Percentiles rank a stretch among this genome's conserved stretches.
phyloP scores from a whole-genome alignment of 2,888 invertebrate species.

The Cephus rjabovi region DNA sequence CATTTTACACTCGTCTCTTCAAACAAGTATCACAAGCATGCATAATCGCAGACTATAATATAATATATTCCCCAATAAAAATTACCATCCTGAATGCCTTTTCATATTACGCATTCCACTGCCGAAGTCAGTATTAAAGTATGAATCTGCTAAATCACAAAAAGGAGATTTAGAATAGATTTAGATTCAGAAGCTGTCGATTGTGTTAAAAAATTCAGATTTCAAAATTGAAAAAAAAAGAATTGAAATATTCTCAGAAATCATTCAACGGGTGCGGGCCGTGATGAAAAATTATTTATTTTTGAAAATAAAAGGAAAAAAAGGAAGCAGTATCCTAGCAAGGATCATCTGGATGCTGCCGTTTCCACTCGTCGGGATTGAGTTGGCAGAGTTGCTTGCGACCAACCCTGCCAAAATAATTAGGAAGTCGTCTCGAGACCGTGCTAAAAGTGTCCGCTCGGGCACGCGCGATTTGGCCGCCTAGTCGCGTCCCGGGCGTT shows the following conservation, averaged over 20 bases:
- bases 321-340: neutral
- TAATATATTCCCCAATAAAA: neutral
- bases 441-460: slow-evolving; percentile 75
- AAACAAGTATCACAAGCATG: neutral
- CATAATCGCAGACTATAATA: neutral
- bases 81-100: neutral
- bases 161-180: neutral
- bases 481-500: slow-evolving; percentile 69
- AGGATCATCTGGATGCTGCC: slow-evolving; percentile 60
- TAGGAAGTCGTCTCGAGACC: slow-evolving; percentile 77
- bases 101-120: neutral
- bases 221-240: neutral
- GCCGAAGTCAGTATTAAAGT: neutral
- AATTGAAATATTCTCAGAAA: neutral
- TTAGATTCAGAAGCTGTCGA: neutral
- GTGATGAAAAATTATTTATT: neutral
- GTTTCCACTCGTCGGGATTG: slow-evolving; percentile 70
- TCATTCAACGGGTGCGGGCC: neutral
- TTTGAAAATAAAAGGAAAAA: neutral
- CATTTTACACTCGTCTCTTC: slow-evolving; percentile 67
- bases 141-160: neutral
- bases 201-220: neutral
- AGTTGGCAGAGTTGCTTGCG: slow-evolving; percentile 13
- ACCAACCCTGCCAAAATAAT: slow-evolving; percentile 80
- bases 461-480: slow-evolving; percentile 67